Evolutionary conservation across 2,113 vertebrate genomes (phyloP), one percentile per base, ranked within the genome.

Genomic region (Orycteropus afer): DNA sequence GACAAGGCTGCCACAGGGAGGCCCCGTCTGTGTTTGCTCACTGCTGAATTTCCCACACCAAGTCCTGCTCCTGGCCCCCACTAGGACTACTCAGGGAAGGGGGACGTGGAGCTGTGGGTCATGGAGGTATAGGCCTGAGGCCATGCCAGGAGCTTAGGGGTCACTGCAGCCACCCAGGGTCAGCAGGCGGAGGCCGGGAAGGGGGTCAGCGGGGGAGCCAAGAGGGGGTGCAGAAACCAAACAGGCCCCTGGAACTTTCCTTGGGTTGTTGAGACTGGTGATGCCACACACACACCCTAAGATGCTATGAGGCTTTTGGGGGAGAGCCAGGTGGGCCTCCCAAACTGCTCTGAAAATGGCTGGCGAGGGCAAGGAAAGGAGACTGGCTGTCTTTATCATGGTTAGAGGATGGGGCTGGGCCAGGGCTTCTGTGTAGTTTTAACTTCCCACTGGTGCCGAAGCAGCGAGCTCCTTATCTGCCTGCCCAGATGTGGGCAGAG

Each of bases 1-100:
- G 67, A 18, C 15, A 61, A 92, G 74, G 83, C 78, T 90, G 49
- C 87, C n/a, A 49, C 73, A 90, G 77, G 86, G 76, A 92, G 87
- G 87, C 59, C 76, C 89, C 82, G 84, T 82, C 40, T 78, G 25
- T 85, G 45, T 34, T 34, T n/a, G 59, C 53, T 76, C 49, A 61
- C 32, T 29, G 40, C 53, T 45, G n/a, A 53, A 61, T 85, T 89
- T 61, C 40, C 53, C 81, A 92, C 57, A 34, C 37, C 37, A 40
- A 84, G 71, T 59, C 15, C 40, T 1, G n/a, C 74, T 45, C n/a
- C 73, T 15, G 63, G 89, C 76, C 73, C 61, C 3, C 34, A 15
- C 15, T n/a, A n/a, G n/a, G n/a, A n/a, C n/a, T n/a, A 11, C 74
- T 42, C 40, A 4, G 8, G n/a, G 51, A n/a, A n/a, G 82, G 69